phyloP scores from a whole-genome alignment of 2,797 vertebrate species.

The Leptoclinus maculatus region DNA sequence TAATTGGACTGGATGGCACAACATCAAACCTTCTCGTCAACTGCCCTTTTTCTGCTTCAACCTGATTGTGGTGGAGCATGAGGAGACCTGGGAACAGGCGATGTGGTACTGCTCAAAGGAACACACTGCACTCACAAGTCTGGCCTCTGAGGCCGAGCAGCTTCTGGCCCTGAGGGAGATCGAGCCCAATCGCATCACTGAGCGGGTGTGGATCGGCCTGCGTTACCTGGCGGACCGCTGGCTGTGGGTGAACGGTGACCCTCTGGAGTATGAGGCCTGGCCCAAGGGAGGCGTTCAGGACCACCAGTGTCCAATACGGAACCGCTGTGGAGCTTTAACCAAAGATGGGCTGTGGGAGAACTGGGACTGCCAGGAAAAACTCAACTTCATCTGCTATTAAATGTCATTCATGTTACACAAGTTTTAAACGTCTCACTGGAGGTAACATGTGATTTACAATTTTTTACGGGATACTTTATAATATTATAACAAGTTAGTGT shows the following conservation, averaged over 20 bases:
- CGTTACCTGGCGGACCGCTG: slow-evolving; percentile 57
- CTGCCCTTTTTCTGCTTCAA: slow-evolving; percentile 22
- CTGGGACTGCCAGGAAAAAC: slow-evolving; percentile 37
- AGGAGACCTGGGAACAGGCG: slow-evolving; percentile 20
- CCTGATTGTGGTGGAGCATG: not conserved
- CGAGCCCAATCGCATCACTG: accelerated
- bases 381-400: slow-evolving; percentile 57
- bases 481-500: not conserved
- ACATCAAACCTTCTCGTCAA: accelerated
- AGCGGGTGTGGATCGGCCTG: slow-evolving; percentile 68
- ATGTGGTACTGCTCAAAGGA: not conserved
- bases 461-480: not conserved
- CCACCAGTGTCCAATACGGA: slow-evolving; percentile 39
- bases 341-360: slow-evolving; percentile 32
- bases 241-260: slow-evolving; percentile 61
- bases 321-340: slow-evolving; percentile 48
- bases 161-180: slow-evolving; percentile 13
- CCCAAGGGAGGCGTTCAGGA: not conserved
- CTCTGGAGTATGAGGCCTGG: slow-evolving; percentile 30
- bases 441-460: not conserved
- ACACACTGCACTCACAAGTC: slow-evolving; percentile 10
- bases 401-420: not conserved
- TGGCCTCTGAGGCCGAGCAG: slow-evolving; percentile 17
- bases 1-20: accelerated
- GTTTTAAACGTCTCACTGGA: not conserved